phyloP scores from a whole-genome alignment of 1,140 invertebrate species.

The Camponotus vicinus region DNA sequence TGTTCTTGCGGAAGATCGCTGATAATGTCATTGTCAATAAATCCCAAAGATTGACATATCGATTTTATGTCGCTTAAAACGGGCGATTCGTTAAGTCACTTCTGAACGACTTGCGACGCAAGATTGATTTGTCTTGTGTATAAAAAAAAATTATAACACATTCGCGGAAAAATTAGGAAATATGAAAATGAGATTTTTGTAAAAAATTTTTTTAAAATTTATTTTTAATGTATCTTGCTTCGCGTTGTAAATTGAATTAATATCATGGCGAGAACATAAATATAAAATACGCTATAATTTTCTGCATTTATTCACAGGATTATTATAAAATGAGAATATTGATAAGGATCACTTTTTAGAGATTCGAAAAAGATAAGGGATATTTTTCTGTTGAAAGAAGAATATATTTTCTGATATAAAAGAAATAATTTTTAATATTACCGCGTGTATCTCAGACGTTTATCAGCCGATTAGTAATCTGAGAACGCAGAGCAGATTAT shows the following conservation, averaged over 20 bases:
- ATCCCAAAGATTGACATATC: constrained; percentile 37
- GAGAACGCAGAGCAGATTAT: not conserved
- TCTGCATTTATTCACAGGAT: too few relatives aligned
- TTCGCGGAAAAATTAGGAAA: not conserved
- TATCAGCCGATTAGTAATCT: too few relatives aligned
- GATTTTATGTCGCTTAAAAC: constrained; percentile 9
- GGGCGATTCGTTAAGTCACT: not conserved
- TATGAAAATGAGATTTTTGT: not conserved
- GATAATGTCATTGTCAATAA: not conserved
- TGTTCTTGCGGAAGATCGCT: not conserved
- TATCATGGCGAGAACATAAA: not conserved
- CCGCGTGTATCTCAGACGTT: not conserved
- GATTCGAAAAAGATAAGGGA: not conserved
- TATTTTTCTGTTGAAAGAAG: not conserved
- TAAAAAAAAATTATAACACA: not conserved
- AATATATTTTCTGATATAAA: not conserved
- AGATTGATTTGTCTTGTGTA: not conserved
- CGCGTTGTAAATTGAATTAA: not conserved
- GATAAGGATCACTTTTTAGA: not conserved
- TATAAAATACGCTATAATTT: not conserved
- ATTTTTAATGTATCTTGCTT: not conserved
- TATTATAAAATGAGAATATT: not conserved
- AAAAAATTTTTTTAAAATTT: not conserved
- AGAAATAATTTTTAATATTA: not conserved
- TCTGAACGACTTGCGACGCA: not conserved